phyloP scores from a whole-genome alignment of 2,797 vertebrate genomes.

The Lacerta viridis region DNA sequence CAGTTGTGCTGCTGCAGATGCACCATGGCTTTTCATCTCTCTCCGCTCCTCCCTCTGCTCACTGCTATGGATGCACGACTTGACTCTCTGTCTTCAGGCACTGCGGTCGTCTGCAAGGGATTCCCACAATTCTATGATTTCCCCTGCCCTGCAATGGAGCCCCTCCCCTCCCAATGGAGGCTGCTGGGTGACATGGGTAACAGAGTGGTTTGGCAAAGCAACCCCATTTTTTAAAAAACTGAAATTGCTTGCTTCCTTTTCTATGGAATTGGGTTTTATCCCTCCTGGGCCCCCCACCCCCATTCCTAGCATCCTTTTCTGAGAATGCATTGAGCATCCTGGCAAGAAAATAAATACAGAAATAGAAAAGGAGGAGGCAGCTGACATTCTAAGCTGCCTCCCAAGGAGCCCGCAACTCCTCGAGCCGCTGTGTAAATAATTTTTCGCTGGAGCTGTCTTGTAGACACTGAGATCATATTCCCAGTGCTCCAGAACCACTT shows the following conservation, averaged over 20 bases:
- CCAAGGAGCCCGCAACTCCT: fast-evolving
- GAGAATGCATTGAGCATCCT: neutral
- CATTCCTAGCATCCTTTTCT: neutral
- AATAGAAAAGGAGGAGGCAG: neutral
- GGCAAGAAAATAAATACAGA: neutral
- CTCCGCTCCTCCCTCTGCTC: no score
- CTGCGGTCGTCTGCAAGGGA: no score
- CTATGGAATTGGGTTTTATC: neutral
- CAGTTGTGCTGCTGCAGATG: no score
- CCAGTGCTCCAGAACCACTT: conserved; percentile 12
- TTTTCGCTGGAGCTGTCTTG: neutral
- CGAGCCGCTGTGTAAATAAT: neutral
- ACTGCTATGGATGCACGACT: no score
- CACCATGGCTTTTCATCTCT: no score
- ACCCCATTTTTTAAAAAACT: neutral
- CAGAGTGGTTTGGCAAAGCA: neutral
- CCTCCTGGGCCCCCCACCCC: neutral
- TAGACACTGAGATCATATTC: neutral
- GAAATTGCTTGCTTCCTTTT: neutral
- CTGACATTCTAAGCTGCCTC: neutral
- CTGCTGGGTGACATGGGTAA: no score
- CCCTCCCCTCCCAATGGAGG: no score
- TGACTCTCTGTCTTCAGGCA: no score
- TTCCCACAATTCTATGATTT: no score
- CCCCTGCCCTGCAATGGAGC: no score